Percentiles rank a stretch among this genome's conserved stretches.
phyloP scores from a whole-genome alignment of 2,888 invertebrate genomes.

The Fabriciana adippe region DNA sequence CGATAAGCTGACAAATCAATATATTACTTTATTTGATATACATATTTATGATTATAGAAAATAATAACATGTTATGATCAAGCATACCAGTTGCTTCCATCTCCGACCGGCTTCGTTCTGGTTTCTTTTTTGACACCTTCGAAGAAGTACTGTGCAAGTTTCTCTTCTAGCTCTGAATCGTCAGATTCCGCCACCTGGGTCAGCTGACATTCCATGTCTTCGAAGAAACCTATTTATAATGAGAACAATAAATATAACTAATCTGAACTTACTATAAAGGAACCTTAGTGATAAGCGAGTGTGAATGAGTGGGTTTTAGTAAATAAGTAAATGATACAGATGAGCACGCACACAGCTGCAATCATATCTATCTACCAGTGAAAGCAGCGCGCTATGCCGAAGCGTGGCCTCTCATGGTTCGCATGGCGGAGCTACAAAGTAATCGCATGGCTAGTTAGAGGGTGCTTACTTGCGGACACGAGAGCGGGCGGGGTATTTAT shows the following conservation, averaged over 20 bases:
- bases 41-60: neutral
- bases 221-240: constrained; percentile 28
- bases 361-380: constrained; percentile 37
- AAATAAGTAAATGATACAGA: constrained; percentile 1
- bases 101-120: constrained; percentile 58
- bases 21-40: neutral
- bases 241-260: neutral
- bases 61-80: neutral
- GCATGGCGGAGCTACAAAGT: no score
- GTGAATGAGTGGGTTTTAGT: neutral
- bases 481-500: constrained; percentile 53
- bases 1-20: constrained; percentile 58
- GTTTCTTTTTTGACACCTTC: constrained; percentile 73
- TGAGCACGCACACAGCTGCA: neutral
- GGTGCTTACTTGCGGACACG: constrained; percentile 58
- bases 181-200: constrained; percentile 90
- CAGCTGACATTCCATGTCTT: constrained; percentile 61
- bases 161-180: constrained; percentile 91
- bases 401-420: constrained; percentile 20
- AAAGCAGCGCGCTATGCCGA: constrained; percentile 30
- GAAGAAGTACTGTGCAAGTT: constrained; percentile 85
- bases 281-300: neutral
- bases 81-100: constrained; percentile 61
- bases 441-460: neutral
- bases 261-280: neutral